These are phyloP conservation scores for Parus major DNA, from an alignment of 2,113 vertebrate species.

Conservation along the genomic window DNA sequence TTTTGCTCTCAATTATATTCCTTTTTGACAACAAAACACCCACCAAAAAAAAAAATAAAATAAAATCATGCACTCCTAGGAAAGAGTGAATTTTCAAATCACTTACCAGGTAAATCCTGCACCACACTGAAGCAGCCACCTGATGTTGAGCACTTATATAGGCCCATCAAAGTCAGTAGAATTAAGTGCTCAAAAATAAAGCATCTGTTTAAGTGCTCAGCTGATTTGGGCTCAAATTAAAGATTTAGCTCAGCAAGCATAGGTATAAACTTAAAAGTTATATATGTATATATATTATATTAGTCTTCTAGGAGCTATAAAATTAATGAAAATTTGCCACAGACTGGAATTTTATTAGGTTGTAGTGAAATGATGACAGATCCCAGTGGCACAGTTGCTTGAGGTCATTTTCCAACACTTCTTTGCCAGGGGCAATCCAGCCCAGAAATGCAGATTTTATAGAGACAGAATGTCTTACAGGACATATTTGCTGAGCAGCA, in stretches of 20 bases:
- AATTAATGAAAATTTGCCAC: conserved; percentile 64
- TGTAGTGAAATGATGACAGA: conserved; percentile 23
- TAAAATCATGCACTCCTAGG: fast-evolving
- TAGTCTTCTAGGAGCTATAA: conserved; percentile 31
- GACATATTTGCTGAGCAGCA: conserved; percentile 2
- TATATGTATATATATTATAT: background rate
- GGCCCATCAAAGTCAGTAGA: background rate
- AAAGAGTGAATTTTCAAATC: background rate
- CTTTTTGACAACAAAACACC: background rate
- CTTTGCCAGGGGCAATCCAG: background rate
- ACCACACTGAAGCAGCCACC: background rate
- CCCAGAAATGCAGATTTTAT: background rate
- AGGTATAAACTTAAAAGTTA: conserved; percentile 37
- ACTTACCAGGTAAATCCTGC: background rate
- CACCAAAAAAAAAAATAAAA: background rate
- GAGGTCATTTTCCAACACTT: conserved; percentile 27
- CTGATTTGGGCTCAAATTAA: conserved; percentile 35
- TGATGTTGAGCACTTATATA: background rate
- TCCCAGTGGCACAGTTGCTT: conserved; percentile 36
- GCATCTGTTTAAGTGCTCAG: background rate
- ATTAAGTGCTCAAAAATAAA: conserved; percentile 19
- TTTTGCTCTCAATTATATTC: background rate
- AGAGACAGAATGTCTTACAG: background rate
- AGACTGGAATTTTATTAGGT: conserved; percentile 30
- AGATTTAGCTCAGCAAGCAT: conserved; percentile 36